phyloP scores from a whole-genome alignment of 2,113 vertebrate species.

The Nibea albiflora region DNA sequence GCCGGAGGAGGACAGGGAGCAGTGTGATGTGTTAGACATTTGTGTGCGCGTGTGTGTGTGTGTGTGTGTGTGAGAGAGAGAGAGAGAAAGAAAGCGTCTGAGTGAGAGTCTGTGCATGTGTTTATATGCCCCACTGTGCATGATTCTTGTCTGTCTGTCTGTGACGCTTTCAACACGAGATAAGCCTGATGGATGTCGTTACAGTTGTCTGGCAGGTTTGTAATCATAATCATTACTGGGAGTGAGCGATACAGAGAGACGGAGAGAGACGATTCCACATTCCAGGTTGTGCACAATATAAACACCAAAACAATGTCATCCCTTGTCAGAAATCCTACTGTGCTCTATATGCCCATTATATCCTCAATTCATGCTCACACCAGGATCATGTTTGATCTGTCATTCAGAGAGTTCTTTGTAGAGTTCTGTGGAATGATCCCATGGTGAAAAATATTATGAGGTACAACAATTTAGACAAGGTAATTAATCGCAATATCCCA shows the following conservation, averaged over 20 bases:
- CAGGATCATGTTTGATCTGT: background rate
- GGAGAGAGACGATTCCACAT: slow-evolving; percentile 6
- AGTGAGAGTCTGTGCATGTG: background rate
- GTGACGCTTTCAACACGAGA: slow-evolving; percentile 63
- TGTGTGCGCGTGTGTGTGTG: slow-evolving; percentile 2
- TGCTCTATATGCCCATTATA: slow-evolving; percentile 7
- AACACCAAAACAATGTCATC: slow-evolving; percentile 19
- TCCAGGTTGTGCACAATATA: slow-evolving; percentile 24
- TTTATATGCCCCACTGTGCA: slow-evolving; percentile 7
- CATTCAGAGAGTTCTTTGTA: background rate
- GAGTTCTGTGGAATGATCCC: background rate
- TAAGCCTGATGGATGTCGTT: slow-evolving; percentile 67
- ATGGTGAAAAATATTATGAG: background rate
- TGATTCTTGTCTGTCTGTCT: slow-evolving; percentile 54
- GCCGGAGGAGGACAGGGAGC: slow-evolving; percentile 52
- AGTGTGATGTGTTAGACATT: slow-evolving; percentile 26
- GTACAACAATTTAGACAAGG: background rate
- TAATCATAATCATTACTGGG: slow-evolving; percentile 62
- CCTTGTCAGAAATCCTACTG: slow-evolving; percentile 18
- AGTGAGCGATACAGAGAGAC: slow-evolving; percentile 23
- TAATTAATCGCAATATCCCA: background rate
- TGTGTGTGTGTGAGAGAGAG: background rate
- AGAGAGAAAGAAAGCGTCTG: background rate
- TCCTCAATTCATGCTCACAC: slow-evolving; percentile 16
- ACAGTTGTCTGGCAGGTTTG: slow-evolving; percentile 62